These are phyloP conservation scores for Corythoichthys haematopterus DNA, from an alignment of 2,113 vertebrate species.

Conservation along the genomic window DNA sequence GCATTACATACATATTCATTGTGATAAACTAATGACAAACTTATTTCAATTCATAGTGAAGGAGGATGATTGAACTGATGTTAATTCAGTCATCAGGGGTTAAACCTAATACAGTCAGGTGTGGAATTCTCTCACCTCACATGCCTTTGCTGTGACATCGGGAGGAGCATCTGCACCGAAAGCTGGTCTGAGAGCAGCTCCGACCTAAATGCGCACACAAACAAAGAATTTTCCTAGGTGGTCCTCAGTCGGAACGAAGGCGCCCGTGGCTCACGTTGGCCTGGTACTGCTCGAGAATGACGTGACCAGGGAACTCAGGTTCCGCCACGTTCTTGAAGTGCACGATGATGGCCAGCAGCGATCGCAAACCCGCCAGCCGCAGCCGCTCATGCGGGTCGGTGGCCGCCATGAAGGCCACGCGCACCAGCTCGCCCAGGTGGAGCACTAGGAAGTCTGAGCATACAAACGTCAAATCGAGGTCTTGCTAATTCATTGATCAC, in stretches of 20 bases:
- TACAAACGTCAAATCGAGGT: not conserved
- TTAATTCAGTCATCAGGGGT: no score
- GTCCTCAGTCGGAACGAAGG: no score
- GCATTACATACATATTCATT: no score
- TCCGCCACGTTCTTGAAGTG: constrained; percentile 82
- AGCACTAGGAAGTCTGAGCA: constrained; percentile 84
- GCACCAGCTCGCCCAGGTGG: constrained; percentile 87
- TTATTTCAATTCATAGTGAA: no score
- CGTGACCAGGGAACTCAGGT: constrained; percentile 91
- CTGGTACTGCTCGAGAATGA: constrained; percentile 94
- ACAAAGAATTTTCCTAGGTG: no score
- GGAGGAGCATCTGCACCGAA: constrained; percentile 85
- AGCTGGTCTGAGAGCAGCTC: constrained; percentile 91
- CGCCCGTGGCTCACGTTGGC: constrained; percentile 79
- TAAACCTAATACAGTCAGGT: no score
- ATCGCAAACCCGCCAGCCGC: constrained; percentile 84
- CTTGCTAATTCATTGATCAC: no score
- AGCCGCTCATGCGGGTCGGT: constrained; percentile 89
- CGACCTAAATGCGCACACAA: constrained; percentile 73
- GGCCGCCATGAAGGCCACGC: constrained; percentile 96
- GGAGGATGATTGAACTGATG: no score
- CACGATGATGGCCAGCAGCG: constrained; percentile 79
- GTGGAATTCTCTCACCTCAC: constrained; percentile 74
- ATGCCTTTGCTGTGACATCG: constrained; percentile 88
- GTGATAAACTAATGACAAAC: no score